A percentile compares a stretch with the other conserved stretches of the same genome.
These are phyloP conservation scores for Myoxocephalus aenaeus DNA, from an alignment of 2,797 vertebrate genomes.

Conservation along the genomic window DNA sequence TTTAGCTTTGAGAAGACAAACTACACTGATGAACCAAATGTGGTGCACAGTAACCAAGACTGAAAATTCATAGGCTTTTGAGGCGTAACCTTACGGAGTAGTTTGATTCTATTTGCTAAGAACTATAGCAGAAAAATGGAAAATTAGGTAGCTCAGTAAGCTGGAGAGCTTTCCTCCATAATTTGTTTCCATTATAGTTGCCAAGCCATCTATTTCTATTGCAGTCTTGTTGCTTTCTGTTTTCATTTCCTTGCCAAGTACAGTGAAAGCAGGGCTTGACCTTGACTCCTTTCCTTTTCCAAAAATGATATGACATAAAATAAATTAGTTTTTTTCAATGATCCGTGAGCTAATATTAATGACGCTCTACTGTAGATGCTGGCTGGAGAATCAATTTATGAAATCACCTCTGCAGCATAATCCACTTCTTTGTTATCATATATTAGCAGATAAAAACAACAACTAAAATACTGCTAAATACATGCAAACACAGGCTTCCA, in stretches of 20 bases:
- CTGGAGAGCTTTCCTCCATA: constrained; percentile 34
- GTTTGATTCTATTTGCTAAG: constrained; percentile 32
- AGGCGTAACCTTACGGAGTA: not conserved
- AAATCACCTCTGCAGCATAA: constrained; percentile 1
- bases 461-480: constrained; percentile 1
- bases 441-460: constrained; percentile 4
- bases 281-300: constrained; percentile 38
- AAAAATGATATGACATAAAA: not conserved
- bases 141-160: constrained; percentile 42
- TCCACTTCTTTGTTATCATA: constrained; percentile 1
- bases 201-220: constrained; percentile 3
- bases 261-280: constrained; percentile 39
- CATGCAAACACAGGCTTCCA: constrained; percentile 5
- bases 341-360: constrained; percentile 5
- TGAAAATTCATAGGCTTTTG: constrained; percentile 1
- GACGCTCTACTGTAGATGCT: not conserved
- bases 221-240: constrained; percentile 32
- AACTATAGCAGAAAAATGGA: constrained; percentile 53
- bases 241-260: constrained; percentile 34
- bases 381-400: not conserved
- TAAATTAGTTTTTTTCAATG: constrained; percentile 1
- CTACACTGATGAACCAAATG: not conserved
- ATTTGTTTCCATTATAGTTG: constrained; percentile 41
- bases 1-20: constrained; percentile 3
- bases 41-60: not conserved